phyloP scores from a whole-genome alignment of 2,888 invertebrate genomes.

The Morinoia aosen region DNA sequence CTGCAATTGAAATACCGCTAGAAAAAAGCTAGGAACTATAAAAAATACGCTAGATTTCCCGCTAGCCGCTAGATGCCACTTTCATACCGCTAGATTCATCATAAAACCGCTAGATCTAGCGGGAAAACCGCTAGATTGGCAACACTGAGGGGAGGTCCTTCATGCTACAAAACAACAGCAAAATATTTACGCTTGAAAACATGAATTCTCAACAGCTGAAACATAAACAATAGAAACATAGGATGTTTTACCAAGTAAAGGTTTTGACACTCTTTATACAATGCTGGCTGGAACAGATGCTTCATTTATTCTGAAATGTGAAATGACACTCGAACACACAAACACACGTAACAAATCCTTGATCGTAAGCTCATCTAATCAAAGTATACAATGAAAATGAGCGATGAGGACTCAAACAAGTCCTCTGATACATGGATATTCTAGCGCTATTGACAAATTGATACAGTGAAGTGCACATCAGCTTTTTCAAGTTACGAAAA shows the following conservation, averaged over 20 bases:
- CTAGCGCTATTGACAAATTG: neutral
- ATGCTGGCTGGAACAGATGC: conserved; percentile 9
- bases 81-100: too few relatives aligned
- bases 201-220: conserved; percentile 37
- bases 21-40: too few relatives aligned
- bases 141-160: too few relatives aligned
- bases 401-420: conserved; percentile 10
- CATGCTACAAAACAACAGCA: conserved; percentile 49
- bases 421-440: neutral
- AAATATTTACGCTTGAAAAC: conserved; percentile 48
- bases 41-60: too few relatives aligned
- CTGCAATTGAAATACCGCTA: too few relatives aligned
- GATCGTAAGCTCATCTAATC: conserved; percentile 40
- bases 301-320: conserved; percentile 20
- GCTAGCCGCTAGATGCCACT: too few relatives aligned
- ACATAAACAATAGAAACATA: conserved; percentile 31
- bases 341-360: conserved; percentile 26
- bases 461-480: neutral
- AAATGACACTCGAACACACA: conserved; percentile 43
- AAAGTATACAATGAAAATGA: conserved; percentile 41
- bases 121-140: too few relatives aligned
- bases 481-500: neutral
- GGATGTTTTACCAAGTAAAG: conserved; percentile 9
- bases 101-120: too few relatives aligned
- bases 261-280: conserved; percentile 49